Evolutionary conservation across 1,140 invertebrate genomes (phyloP).

Genomic region (Thereuonema tuberculata): DNA sequence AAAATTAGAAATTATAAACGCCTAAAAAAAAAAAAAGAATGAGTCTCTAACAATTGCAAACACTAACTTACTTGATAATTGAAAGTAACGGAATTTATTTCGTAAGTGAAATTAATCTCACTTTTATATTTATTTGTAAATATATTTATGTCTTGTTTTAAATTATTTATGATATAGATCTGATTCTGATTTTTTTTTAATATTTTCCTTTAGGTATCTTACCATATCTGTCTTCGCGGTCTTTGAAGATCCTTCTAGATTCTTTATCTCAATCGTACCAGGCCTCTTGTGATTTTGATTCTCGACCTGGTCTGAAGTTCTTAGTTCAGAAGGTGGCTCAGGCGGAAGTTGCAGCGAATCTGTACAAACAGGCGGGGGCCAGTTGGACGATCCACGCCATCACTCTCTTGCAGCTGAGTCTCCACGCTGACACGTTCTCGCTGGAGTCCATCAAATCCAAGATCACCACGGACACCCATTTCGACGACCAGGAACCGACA

Average conservation of each 20-base stretch:
- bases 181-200: neutral
- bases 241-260: conserved; percentile 53
- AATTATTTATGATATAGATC: too few relatives aligned
- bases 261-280: conserved; percentile 65
- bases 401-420: conserved; percentile 62
- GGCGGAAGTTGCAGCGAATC: conserved; percentile 66
- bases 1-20: too few relatives aligned
- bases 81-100: too few relatives aligned
- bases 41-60: too few relatives aligned
- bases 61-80: too few relatives aligned
- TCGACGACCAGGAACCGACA: conserved; percentile 23
- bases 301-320: conserved; percentile 78
- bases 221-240: conserved; percentile 31
- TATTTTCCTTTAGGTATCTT: conserved; percentile 32
- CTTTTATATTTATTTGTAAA: too few relatives aligned
- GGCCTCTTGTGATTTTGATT: conserved; percentile 69
- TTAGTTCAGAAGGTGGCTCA: conserved; percentile 82
- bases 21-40: too few relatives aligned
- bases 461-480: conserved; percentile 39
- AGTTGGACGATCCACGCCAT: conserved; percentile 82
- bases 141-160: too few relatives aligned
- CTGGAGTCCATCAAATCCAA: conserved; percentile 49
- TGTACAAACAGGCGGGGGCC: conserved; percentile 82
- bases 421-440: conserved; percentile 46
- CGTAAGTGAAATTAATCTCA: too few relatives aligned